Evolutionary conservation across 2,888 invertebrate species (phyloP).

Genomic region (Cremastinae sp.): DNA sequence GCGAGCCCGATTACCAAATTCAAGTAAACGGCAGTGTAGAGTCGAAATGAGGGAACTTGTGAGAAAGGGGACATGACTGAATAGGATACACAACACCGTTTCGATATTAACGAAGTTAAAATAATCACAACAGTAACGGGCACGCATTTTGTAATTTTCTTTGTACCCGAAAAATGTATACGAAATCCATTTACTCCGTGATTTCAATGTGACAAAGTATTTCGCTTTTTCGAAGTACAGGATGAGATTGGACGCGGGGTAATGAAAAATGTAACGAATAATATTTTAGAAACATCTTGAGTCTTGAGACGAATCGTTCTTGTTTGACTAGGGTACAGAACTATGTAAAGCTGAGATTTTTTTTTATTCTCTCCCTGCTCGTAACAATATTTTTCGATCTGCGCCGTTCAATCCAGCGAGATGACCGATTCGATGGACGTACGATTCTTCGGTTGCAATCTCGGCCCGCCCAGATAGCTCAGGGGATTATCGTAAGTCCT

Average conservation of each 20-base stretch:
- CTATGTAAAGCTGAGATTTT: constrained; percentile 46
- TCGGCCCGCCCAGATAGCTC: constrained; percentile 86
- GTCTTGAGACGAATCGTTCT: constrained; percentile 48
- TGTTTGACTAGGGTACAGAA: constrained; percentile 59
- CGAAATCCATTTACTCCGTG: neutral
- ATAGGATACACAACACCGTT: constrained; percentile 15
- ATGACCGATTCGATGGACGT: constrained; percentile 86
- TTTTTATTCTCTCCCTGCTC: constrained; percentile 9
- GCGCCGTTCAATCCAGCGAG: constrained; percentile 84
- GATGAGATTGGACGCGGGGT: neutral
- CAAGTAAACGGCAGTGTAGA: constrained; percentile 59
- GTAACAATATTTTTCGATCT: constrained; percentile 7
- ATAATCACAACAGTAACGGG: constrained; percentile 38
- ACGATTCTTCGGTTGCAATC: constrained; percentile 81
- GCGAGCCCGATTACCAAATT: constrained; percentile 59
- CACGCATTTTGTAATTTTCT: constrained; percentile 13
- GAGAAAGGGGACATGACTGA: neutral
- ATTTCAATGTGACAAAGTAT: neutral
- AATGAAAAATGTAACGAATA: neutral
- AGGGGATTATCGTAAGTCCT: constrained; percentile 85
- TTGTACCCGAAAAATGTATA: neutral
- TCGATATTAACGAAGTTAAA: constrained; percentile 32
- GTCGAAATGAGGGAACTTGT: neutral
- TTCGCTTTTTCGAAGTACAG: neutral
- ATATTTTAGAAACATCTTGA: constrained; percentile 28